Conservation (phyloP, 2,113 vertebrate genomes). For the Pangasianodon gigas region DNA sequence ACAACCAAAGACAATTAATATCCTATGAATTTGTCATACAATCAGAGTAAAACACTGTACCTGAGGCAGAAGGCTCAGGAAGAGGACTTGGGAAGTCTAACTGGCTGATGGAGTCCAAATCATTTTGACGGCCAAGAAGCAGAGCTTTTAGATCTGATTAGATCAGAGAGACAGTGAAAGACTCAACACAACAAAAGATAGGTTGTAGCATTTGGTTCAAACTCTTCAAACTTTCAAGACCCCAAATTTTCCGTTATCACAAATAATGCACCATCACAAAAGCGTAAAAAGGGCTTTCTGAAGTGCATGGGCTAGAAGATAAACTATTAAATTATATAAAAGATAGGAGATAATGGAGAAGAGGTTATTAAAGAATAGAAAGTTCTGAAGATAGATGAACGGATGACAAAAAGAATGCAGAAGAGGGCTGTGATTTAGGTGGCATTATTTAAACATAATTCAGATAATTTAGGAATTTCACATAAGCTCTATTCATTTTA, state of each 20-base stretch:
- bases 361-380: neutral
- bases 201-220: neutral
- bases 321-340: neutral
- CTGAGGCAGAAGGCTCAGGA: conserved; percentile 81
- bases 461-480: neutral
- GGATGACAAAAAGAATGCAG: neutral
- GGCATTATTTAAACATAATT: neutral
- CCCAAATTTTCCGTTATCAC: neutral
- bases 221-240: neutral
- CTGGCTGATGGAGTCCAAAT: conserved; percentile 60
- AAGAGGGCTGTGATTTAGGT: neutral
- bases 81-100: conserved; percentile 75
- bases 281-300: neutral
- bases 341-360: neutral
- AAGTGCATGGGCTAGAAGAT: neutral
- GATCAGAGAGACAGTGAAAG: conserved; percentile 10
- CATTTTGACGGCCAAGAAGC: conserved; percentile 60
- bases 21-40: neutral
- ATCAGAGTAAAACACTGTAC: conserved; percentile 60
- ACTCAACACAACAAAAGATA: conserved; percentile 6
- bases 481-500: too few species aligned
- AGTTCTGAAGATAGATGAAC: neutral
- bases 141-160: conserved; percentile 68
- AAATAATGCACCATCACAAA: neutral
- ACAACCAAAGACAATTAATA: neutral